These are phyloP conservation scores for Himalopsyche japonica DNA, from an alignment of 2,888 invertebrate species.

Conservation along the genomic window DNA sequence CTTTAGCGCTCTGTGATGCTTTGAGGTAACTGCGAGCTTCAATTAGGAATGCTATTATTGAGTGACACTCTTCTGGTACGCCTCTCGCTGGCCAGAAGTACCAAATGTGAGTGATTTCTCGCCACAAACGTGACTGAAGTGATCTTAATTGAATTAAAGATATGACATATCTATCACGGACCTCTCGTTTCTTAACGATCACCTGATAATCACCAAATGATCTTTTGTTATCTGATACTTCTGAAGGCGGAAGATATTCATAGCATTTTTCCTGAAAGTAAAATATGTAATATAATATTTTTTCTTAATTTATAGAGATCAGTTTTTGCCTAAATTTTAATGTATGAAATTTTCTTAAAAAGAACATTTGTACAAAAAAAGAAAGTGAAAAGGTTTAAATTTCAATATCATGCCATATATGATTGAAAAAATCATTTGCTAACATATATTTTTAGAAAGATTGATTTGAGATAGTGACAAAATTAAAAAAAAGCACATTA, in stretches of 20 bases:
- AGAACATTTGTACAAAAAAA: too few relatives aligned
- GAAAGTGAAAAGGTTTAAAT: too few relatives aligned
- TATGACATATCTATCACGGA: constrained; percentile 88
- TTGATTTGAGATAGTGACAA: too few relatives aligned
- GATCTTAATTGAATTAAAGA: constrained; percentile 84
- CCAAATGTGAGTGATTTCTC: constrained; percentile 91
- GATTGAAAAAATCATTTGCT: too few relatives aligned
- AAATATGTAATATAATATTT: not conserved
- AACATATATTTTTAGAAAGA: too few relatives aligned
- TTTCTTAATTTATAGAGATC: too few relatives aligned
- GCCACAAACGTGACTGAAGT: constrained; percentile 77
- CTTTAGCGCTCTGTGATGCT: constrained; percentile 57
- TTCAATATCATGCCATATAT: too few relatives aligned
- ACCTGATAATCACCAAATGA: constrained; percentile 88
- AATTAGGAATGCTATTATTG: constrained; percentile 83
- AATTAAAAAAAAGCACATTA: too few relatives aligned
- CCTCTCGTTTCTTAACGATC: constrained; percentile 84
- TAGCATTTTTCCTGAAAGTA: constrained; percentile 77
- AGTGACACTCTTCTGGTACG: constrained; percentile 80
- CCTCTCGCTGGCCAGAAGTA: constrained; percentile 93
- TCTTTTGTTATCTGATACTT: constrained; percentile 86
- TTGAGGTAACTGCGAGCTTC: constrained; percentile 73
- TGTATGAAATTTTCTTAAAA: too few relatives aligned
- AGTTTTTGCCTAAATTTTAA: too few relatives aligned
- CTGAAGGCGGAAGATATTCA: constrained; percentile 89